Conservation (phyloP, 2,113 vertebrate genomes). For the Hippocampus zosterae region DNA sequence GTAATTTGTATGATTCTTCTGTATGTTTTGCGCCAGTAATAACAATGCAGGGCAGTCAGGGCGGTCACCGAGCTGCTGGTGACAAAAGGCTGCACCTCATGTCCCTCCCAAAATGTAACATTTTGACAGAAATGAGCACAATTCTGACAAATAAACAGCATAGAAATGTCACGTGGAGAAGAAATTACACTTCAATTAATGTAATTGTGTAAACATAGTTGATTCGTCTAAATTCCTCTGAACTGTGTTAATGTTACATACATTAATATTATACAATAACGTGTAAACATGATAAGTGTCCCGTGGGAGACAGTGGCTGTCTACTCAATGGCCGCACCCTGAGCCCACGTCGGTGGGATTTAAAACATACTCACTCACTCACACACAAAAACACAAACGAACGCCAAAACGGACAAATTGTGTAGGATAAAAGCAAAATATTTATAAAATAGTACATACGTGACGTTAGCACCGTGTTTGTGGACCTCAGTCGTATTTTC, state of each 20-base stretch:
- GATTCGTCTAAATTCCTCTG: neutral
- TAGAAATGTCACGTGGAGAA: neutral
- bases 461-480: constrained; percentile 1
- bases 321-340: constrained; percentile 67
- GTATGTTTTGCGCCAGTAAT: neutral
- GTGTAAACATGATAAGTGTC: neutral
- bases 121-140: neutral
- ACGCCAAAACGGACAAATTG: neutral
- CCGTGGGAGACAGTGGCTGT: neutral
- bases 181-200: neutral
- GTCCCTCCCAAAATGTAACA: neutral
- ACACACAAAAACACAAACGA: constrained; percentile 26
- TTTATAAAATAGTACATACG: constrained; percentile 1
- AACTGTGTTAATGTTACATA: neutral
- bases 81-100: constrained; percentile 37
- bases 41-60: constrained; percentile 50
- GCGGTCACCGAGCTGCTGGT: constrained; percentile 49
- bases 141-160: neutral
- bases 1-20: neutral
- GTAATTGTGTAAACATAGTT: neutral
- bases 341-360: constrained; percentile 53
- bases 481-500: constrained; percentile 32
- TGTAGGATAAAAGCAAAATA: neutral
- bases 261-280: neutral
- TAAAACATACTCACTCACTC: constrained; percentile 13